Evolutionary conservation across 2,888 invertebrate species (phyloP).

Genomic region (Lithodes maja): DNA sequence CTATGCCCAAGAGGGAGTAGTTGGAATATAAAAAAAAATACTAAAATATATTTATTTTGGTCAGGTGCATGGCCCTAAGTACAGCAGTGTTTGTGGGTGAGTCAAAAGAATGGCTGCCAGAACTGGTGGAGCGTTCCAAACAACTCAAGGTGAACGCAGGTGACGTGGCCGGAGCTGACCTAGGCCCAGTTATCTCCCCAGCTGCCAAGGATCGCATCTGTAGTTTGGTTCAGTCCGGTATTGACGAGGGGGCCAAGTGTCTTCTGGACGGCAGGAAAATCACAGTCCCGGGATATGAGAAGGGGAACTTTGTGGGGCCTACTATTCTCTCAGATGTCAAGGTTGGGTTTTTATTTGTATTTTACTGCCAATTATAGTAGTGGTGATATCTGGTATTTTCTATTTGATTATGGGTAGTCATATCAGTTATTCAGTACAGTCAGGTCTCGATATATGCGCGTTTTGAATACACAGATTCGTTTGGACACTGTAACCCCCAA

Average conservation of each 20-base stretch:
- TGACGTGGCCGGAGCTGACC: conserved; percentile 78
- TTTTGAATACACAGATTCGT: too few relatives aligned
- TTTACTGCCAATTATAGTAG: too few relatives aligned
- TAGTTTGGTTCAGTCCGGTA: conserved; percentile 86
- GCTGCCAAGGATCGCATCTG: conserved; percentile 89
- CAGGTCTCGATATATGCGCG: too few relatives aligned
- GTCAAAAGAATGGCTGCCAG: conserved; percentile 94
- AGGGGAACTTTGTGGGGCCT: conserved; percentile 98
- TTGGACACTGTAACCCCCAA: too few relatives aligned
- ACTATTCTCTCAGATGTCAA: conserved; percentile 92
- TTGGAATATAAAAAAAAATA: too few relatives aligned
- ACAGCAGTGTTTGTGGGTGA: conserved; percentile 95
- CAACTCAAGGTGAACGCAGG: conserved; percentile 92
- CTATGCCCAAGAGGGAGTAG: too few relatives aligned
- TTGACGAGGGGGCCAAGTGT: conserved; percentile 91
- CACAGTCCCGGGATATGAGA: conserved; percentile 90
- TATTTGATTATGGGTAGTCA: too few relatives aligned
- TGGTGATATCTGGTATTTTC: too few relatives aligned
- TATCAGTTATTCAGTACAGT: too few relatives aligned
- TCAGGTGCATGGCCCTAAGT: conserved; percentile 95
- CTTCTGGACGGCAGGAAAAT: conserved; percentile 91
- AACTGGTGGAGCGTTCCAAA: conserved; percentile 87
- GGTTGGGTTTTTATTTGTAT: too few relatives aligned
- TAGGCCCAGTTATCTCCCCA: conserved; percentile 93
- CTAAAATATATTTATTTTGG: too few relatives aligned